These are phyloP conservation scores for Anabacerthia variegaticeps DNA, from an alignment of 2,797 vertebrate species.

Conservation along the genomic window DNA sequence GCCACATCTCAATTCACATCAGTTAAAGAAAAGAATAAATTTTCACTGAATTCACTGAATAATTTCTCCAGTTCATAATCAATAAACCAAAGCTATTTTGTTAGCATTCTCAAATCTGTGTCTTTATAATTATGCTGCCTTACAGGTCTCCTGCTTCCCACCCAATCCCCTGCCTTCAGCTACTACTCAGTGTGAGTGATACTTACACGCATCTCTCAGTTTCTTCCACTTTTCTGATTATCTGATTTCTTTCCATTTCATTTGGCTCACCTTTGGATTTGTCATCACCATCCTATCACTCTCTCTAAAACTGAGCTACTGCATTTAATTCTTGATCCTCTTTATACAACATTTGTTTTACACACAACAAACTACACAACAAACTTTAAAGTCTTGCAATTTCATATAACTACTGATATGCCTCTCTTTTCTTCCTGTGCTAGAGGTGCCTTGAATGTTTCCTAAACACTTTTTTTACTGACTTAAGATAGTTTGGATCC, in stretches of 20 bases:
- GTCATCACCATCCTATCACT: not conserved
- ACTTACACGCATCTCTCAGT: not conserved
- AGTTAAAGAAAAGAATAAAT: not conserved
- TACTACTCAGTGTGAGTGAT: not conserved
- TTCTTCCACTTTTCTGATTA: not conserved
- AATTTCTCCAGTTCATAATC: not conserved
- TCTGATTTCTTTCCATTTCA: not conserved
- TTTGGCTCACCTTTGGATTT: not conserved
- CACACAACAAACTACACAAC: not conserved
- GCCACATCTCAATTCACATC: not conserved
- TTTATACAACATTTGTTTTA: not conserved
- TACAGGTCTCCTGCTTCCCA: not conserved
- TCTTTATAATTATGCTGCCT: not conserved
- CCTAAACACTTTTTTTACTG: not conserved
- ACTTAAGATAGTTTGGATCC: not conserved
- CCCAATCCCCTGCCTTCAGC: not conserved
- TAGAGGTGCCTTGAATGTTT: not conserved
- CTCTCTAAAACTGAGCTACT: not conserved
- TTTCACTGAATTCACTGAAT: not conserved
- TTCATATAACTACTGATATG: not conserved
- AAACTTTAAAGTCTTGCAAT: not conserved
- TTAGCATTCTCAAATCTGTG: not conserved
- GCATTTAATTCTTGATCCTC: not conserved
- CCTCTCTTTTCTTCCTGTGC: not conserved
- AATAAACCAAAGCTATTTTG: not conserved